phyloP scores from a whole-genome alignment of 37 sponge, comb jelly and placozoan genomes.

The Tethya wilhelma region DNA sequence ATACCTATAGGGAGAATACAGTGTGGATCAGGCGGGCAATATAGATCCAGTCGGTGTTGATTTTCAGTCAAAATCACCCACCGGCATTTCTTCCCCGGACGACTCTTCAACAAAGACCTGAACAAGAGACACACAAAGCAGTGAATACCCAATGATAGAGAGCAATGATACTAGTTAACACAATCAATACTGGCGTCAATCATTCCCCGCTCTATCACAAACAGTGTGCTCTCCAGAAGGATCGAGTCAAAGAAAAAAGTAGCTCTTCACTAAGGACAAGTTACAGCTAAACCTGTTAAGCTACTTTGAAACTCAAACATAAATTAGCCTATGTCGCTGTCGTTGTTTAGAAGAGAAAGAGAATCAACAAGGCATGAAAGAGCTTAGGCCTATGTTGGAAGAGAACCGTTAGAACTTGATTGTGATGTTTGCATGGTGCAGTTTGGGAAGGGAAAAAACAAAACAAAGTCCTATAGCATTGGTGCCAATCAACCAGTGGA shows the following conservation, averaged over 20 bases:
- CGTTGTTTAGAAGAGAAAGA: too few species aligned
- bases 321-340: too few species aligned
- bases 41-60: too few species aligned
- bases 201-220: conserved; percentile 1
- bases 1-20: conserved; percentile 48
- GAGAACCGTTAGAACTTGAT: too few species aligned
- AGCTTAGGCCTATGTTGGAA: too few species aligned
- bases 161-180: neutral
- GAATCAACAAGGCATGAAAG: too few species aligned
- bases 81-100: conserved; percentile 89
- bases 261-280: too few species aligned
- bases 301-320: too few species aligned
- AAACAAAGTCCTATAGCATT: conserved; percentile 39
- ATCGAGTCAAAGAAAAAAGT: too few species aligned
- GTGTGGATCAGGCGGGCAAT: neutral
- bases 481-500: conserved; percentile 38
- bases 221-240: conserved; percentile 21
- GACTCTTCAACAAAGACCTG: conserved; percentile 61
- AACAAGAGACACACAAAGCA: neutral
- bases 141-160: neutral
- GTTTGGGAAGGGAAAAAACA: too few species aligned
- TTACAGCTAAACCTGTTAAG: too few species aligned
- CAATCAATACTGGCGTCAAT: neutral
- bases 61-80: conserved; percentile 19
- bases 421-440: conserved; percentile 3